Evolutionary conservation across 2,113 vertebrate genomes (phyloP).

Genomic region (Cephalopholis sonnerati): DNA sequence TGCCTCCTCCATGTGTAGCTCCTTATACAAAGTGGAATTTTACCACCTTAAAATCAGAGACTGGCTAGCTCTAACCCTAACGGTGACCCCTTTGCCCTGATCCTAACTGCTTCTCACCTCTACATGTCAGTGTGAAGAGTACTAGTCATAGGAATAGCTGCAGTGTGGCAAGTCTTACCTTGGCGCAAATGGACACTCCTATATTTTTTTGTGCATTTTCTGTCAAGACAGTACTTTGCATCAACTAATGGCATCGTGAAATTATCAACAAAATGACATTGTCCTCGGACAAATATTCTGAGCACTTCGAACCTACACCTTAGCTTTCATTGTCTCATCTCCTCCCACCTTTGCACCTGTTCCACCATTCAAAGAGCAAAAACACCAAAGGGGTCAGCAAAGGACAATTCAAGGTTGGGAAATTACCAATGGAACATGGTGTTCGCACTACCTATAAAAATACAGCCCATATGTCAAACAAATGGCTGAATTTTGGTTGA

Average conservation of each 20-base stretch:
- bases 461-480: not conserved
- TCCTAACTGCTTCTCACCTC: too few species aligned
- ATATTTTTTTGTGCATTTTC: not conserved
- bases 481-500: not conserved
- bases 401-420: slow-evolving; percentile 15
- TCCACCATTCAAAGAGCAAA: not conserved
- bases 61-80: too few species aligned
- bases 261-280: not conserved
- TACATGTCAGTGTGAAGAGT: too few species aligned
- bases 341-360: slow-evolving; percentile 24
- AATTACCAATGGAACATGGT: slow-evolving; percentile 1
- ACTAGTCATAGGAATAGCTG: too few species aligned
- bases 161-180: too few species aligned
- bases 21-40: too few species aligned
- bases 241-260: not conserved
- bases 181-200: too few species aligned
- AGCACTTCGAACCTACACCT: slow-evolving; percentile 13
- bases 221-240: not conserved
- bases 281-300: slow-evolving; percentile 18
- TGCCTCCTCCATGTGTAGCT: too few species aligned
- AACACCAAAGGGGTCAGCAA: slow-evolving; percentile 18
- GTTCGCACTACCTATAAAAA: slow-evolving; percentile 11
- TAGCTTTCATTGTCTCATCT: slow-evolving; percentile 24
- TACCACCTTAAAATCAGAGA: too few species aligned
- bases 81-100: too few species aligned